Percentiles rank a stretch among this genome's conserved stretches.
Evolutionary conservation across 2,888 invertebrate genomes (phyloP).

Genomic region (Drosophila tripunctata): DNA sequence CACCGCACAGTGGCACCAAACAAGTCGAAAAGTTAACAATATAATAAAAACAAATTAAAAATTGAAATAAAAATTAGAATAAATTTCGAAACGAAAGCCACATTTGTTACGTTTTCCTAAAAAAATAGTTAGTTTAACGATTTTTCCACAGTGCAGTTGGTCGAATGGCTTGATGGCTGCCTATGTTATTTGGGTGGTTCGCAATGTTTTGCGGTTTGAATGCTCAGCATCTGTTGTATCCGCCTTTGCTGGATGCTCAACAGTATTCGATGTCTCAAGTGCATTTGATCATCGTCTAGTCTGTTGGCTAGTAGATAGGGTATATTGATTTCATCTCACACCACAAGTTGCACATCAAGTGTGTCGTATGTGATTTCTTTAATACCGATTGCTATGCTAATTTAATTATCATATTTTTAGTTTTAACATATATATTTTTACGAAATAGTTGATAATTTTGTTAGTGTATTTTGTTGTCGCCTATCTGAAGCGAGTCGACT

Average conservation of each 20-base stretch:
- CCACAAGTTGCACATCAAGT: neutral
- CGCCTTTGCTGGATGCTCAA: conserved; percentile 24
- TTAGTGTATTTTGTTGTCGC: conserved; percentile 1
- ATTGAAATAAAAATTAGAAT: too few relatives aligned
- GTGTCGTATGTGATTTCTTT: neutral
- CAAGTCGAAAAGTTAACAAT: neutral
- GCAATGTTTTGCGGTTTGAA: neutral
- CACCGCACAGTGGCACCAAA: neutral
- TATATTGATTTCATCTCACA: neutral
- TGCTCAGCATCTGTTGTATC: conserved; percentile 43
- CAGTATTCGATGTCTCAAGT: conserved; percentile 50
- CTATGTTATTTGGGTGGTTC: neutral
- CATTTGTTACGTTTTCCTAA: too few relatives aligned
- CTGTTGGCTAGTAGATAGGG: neutral
- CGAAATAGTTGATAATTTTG: neutral
- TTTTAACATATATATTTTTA: too few relatives aligned
- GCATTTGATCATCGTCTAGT: conserved; percentile 58
- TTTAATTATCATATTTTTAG: neutral
- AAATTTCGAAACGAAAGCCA: too few relatives aligned
- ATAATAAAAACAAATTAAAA: too few relatives aligned
- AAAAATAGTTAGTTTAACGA: too few relatives aligned
- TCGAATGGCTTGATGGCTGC: conserved; percentile 20
- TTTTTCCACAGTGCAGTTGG: too few relatives aligned
- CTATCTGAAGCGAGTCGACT: too few relatives aligned
- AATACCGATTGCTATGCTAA: neutral